These are phyloP conservation scores for Typhlichthys eigenmanni DNA, from an alignment of 2,797 vertebrate genomes.

Conservation along the genomic window DNA sequence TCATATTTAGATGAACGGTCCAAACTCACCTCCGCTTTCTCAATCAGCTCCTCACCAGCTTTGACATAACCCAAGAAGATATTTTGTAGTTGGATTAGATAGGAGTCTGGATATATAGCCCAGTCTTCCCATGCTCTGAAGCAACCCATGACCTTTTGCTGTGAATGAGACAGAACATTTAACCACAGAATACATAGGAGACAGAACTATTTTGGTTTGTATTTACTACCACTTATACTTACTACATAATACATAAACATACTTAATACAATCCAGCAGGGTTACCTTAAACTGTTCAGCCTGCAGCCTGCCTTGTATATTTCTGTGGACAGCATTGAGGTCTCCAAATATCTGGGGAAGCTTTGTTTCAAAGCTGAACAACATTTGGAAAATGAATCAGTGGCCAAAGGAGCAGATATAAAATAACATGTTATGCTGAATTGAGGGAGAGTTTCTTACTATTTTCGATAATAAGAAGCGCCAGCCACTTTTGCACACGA, in stretches of 20 bases:
- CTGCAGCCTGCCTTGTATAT: slow-evolving; percentile 81
- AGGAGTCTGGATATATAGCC: slow-evolving; percentile 82
- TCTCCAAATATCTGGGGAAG: slow-evolving; percentile 80
- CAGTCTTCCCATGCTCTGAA: slow-evolving; percentile 85
- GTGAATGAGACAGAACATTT: slow-evolving; percentile 9
- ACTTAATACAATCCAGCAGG: background rate
- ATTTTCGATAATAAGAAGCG: slow-evolving; percentile 85
- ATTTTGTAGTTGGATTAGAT: slow-evolving; percentile 82
- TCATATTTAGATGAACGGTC: background rate
- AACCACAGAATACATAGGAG: background rate
- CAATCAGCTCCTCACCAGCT: slow-evolving; percentile 68
- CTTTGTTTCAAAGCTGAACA: slow-evolving; percentile 79
- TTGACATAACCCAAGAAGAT: slow-evolving; percentile 81
- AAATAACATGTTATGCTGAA: background rate
- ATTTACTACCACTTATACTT: background rate
- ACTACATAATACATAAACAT: background rate
- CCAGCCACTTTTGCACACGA: slow-evolving; percentile 83
- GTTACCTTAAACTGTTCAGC: slow-evolving; percentile 84
- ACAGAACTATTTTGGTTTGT: background rate
- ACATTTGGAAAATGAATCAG: slow-evolving; percentile 1
- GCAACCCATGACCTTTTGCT: slow-evolving; percentile 84
- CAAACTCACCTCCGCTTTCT: slow-evolving; percentile 63
- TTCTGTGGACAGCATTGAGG: slow-evolving; percentile 76
- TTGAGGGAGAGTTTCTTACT: slow-evolving; percentile 62
- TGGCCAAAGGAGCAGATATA: background rate